Conservation (phyloP, 2,888 invertebrate genomes). For the Oconnorella tubifera region DNA sequence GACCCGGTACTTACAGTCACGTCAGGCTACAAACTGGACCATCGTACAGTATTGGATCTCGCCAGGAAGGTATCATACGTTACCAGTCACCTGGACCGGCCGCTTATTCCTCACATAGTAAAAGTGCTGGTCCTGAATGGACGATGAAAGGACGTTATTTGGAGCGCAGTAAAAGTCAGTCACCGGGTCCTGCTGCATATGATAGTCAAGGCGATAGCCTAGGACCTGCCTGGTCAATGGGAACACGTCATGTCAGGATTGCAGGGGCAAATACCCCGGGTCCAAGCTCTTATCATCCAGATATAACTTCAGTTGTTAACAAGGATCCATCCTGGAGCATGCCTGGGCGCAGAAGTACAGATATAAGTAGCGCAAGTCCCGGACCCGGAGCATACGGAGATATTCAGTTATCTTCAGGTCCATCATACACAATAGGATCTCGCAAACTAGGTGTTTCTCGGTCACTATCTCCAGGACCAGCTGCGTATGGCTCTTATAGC, state of each 20-base stretch:
- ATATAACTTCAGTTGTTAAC: constrained; percentile 12
- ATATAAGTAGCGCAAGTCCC: constrained; percentile 1
- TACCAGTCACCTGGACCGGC: constrained; percentile 7
- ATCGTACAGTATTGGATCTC: constrained; percentile 4
- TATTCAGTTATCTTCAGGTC: neutral
- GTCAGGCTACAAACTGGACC: neutral
- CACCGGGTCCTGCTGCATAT: constrained; percentile 4
- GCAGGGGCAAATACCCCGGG: constrained; percentile 2
- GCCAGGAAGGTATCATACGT: neutral
- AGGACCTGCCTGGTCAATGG: constrained; percentile 11
- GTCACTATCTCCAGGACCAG: constrained; percentile 13
- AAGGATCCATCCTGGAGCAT: constrained; percentile 16
- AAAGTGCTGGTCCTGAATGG: constrained; percentile 10
- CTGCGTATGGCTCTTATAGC: constrained; percentile 4
- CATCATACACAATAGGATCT: constrained; percentile 13
- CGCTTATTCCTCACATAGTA: constrained; percentile 10
- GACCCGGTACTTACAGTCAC: constrained; percentile 1
- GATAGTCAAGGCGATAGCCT: neutral
- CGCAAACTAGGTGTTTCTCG: neutral
- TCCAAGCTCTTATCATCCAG: constrained; percentile 13
- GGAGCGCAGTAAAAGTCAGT: neutral
- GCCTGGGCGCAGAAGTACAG: neutral
- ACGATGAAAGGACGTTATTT: constrained; percentile 8
- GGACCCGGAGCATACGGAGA: constrained; percentile 17
- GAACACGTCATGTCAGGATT: neutral